phyloP scores from a whole-genome alignment of 2,113 vertebrate species.

The Sturnira hondurensis region DNA sequence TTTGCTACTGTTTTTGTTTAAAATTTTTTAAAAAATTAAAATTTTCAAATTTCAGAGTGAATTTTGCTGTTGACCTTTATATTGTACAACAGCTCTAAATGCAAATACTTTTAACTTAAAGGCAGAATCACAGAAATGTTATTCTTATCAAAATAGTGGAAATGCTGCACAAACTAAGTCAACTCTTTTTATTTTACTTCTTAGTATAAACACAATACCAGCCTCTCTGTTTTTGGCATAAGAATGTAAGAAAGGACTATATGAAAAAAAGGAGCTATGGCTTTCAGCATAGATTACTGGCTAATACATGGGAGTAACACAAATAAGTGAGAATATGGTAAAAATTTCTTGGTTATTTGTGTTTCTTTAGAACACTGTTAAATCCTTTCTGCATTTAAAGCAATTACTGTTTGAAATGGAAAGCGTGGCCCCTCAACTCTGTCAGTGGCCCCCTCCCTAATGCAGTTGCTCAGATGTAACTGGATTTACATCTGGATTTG shows the following conservation, averaged over 20 bases:
- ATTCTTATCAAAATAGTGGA: not conserved
- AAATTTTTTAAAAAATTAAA: not conserved
- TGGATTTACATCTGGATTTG: too few relatives aligned
- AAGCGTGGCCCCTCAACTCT: not conserved
- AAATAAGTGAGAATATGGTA: not conserved
- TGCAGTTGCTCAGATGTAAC: not conserved
- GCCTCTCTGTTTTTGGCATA: not conserved
- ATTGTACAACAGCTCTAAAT: not conserved
- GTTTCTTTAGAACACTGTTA: not conserved
- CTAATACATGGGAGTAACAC: not conserved
- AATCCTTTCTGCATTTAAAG: not conserved
- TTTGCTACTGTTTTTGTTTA: not conserved
- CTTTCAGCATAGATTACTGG: not conserved
- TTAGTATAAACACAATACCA: not conserved
- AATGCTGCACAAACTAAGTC: not conserved
- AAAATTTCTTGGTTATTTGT: not conserved
- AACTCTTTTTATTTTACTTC: not conserved
- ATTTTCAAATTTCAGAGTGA: not conserved
- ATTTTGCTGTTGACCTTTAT: not conserved
- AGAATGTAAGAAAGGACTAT: not conserved
- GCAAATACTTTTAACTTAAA: not conserved
- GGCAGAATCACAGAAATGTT: not conserved
- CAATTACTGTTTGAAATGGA: not conserved
- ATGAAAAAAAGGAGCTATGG: not conserved
- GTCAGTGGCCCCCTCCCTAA: not conserved